Conservation (phyloP, 2,888 invertebrate genomes). For the Caenorhabditis virilis region DNA sequence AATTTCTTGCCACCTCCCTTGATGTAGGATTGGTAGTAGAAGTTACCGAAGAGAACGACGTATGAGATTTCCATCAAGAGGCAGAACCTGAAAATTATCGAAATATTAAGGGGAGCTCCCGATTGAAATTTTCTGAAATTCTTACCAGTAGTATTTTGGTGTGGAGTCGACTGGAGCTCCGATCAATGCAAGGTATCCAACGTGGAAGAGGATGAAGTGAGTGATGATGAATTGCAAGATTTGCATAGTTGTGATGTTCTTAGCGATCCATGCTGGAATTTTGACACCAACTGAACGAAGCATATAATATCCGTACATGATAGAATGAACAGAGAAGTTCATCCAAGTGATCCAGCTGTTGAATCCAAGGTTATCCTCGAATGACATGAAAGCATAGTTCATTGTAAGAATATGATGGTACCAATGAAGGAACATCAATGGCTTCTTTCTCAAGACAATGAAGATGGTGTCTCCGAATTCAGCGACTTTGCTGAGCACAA, state of each 20-base stretch:
- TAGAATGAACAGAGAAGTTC: conserved; percentile 61
- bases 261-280: conserved; percentile 63
- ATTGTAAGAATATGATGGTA: conserved; percentile 67
- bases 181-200: conserved; percentile 41
- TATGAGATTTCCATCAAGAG: conserved; percentile 63
- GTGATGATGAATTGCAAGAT: conserved; percentile 64
- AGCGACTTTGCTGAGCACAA: conserved; percentile 53
- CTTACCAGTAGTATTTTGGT: conserved; percentile 38
- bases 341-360: conserved; percentile 67
- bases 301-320: conserved; percentile 66
- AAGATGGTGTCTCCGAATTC: conserved; percentile 58
- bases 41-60: conserved; percentile 63
- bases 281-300: conserved; percentile 64
- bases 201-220: conserved; percentile 60
- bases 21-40: conserved; percentile 63
- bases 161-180: conserved; percentile 39
- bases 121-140: not conserved
- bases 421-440: conserved; percentile 61
- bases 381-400: conserved; percentile 62
- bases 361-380: conserved; percentile 55
- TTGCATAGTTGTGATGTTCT: conserved; percentile 61
- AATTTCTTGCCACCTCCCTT: conserved; percentile 58
- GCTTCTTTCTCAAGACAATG: conserved; percentile 54
- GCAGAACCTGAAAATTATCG: conserved; percentile 30
- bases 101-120: not conserved